phyloP scores from a whole-genome alignment of 2,888 invertebrate genomes.

The Scaptodrosophila latifasciaeformis region DNA sequence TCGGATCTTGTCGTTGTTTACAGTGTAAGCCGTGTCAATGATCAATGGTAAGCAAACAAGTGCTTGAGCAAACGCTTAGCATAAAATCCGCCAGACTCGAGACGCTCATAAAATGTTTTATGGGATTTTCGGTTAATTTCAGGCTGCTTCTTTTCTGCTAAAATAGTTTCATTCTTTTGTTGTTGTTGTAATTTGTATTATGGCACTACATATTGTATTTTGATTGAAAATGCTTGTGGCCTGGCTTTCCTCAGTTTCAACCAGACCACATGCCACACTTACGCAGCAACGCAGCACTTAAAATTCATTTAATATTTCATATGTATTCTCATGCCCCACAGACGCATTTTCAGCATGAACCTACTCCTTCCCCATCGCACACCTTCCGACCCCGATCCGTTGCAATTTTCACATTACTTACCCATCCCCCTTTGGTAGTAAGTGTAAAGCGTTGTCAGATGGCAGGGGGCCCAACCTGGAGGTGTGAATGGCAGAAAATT shows the following conservation, averaged over 20 bases:
- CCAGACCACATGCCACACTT: background rate
- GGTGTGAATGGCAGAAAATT: no score
- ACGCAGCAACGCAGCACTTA: constrained; percentile 4
- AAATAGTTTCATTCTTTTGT: background rate
- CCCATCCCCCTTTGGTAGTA: no score
- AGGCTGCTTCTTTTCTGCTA: background rate
- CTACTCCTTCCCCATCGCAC: no score
- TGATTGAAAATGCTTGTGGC: constrained; percentile 17
- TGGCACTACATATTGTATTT: constrained; percentile 3
- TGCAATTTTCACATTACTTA: background rate
- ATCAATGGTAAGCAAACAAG: background rate
- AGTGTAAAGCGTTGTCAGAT: no score
- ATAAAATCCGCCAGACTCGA: no score
- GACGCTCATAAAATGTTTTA: background rate
- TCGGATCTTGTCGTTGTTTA: background rate
- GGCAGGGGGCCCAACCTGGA: no score
- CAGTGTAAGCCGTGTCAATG: background rate
- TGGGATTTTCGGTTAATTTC: no score
- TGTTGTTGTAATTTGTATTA: background rate
- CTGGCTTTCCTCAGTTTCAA: constrained; percentile 1
- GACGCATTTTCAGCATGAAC: no score
- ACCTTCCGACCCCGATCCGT: no score
- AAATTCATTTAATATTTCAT: constrained; percentile 5
- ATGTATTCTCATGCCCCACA: no score
- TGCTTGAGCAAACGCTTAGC: background rate